Percentiles rank a stretch among this genome's conserved stretches.
phyloP scores from a whole-genome alignment of 2,888 invertebrate species.

The Koerneria pararmatus region DNA sequence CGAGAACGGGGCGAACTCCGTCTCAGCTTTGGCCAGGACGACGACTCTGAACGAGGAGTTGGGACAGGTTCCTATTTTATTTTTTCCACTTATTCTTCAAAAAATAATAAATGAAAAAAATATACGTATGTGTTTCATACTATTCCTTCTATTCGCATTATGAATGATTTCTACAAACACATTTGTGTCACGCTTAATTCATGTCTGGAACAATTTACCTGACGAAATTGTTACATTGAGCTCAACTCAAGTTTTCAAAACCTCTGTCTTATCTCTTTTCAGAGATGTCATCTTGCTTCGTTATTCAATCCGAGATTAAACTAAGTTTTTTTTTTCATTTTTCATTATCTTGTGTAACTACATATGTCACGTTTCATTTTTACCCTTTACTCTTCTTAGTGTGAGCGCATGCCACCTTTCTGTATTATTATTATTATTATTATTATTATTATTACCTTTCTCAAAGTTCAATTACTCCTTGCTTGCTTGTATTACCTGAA shows the following conservation, averaged over 20 bases:
- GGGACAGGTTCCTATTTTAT: slow-evolving; percentile 40
- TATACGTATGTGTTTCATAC: not conserved
- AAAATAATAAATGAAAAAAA: not conserved
- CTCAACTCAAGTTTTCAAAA: not conserved
- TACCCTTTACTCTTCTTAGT: not conserved
- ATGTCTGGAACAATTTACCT: too few species aligned
- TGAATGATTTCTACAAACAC: not conserved
- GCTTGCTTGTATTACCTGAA: too few species aligned
- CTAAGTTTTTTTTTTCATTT: not conserved
- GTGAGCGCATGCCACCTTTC: too few species aligned
- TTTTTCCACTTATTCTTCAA: not conserved
- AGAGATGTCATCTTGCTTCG: not conserved
- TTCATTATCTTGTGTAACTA: not conserved
- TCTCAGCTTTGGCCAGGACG: slow-evolving; percentile 74
- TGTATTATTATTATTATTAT: not conserved
- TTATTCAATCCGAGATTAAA: too few species aligned
- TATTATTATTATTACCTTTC: too few species aligned
- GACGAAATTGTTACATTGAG: too few species aligned
- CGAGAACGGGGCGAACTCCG: slow-evolving; percentile 61
- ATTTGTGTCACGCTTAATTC: too few species aligned
- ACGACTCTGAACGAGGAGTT: slow-evolving; percentile 89
- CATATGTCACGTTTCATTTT: not conserved
- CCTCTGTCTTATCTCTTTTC: not conserved
- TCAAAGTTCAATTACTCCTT: too few species aligned
- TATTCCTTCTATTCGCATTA: not conserved